phyloP scores from a whole-genome alignment of 2,888 invertebrate genomes.

The Lymantria monacha region DNA sequence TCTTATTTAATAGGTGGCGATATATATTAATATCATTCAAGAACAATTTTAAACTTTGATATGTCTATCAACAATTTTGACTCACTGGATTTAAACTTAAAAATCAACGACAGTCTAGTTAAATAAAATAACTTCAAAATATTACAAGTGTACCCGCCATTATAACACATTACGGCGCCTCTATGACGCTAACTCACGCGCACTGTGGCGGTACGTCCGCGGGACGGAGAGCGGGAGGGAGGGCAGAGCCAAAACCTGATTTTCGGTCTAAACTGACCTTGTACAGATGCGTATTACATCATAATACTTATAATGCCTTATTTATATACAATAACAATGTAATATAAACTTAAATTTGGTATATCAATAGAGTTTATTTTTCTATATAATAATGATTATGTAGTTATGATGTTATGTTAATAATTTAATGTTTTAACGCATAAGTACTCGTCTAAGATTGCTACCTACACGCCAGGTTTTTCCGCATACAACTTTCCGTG shows the following conservation, averaged over 20 bases:
- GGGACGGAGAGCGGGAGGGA: constrained; percentile 39
- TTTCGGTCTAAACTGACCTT: constrained; percentile 81
- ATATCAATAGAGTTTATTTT: constrained; percentile 22
- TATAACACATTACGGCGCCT: constrained; percentile 41
- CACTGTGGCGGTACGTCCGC: constrained; percentile 29
- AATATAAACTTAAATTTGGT: constrained; percentile 17
- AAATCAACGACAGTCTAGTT: too few species aligned
- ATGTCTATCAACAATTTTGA: too few species aligned
- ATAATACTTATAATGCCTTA: constrained; percentile 68
- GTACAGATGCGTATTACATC: constrained; percentile 74
- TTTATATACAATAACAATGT: constrained; percentile 30
- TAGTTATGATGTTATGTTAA: constrained; percentile 33
- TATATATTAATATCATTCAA: too few species aligned
- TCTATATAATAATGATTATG: background rate
- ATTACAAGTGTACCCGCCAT: constrained; percentile 15
- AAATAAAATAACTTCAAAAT: too few species aligned
- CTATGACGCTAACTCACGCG: constrained; percentile 55
- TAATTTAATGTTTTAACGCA: constrained; percentile 49
- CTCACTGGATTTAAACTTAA: too few species aligned
- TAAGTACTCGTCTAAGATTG: constrained; percentile 50
- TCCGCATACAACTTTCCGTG: constrained; percentile 74
- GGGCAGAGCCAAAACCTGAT: constrained; percentile 69
- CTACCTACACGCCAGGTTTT: constrained; percentile 70
- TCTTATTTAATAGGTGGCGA: too few species aligned
- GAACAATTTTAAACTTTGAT: too few species aligned